Evolutionary conservation across 2,888 invertebrate species (phyloP).

Genomic region (Cryptus armator): DNA sequence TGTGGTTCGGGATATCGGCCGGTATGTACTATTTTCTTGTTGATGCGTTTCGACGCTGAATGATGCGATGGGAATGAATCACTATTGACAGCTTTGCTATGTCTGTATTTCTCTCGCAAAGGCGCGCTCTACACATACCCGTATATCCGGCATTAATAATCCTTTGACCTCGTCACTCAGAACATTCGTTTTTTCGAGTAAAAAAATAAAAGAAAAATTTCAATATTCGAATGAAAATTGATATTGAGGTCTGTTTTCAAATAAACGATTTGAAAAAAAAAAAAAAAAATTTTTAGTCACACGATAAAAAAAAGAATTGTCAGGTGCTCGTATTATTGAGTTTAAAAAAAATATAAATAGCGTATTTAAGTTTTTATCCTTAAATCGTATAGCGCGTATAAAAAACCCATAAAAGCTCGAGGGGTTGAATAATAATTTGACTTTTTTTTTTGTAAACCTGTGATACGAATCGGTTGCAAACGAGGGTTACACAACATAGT

Average conservation of each 20-base stretch:
- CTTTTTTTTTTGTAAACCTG: slow-evolving; percentile 16
- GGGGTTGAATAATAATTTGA: slow-evolving; percentile 14
- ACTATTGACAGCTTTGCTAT: slow-evolving; percentile 45
- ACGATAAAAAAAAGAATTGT: no score
- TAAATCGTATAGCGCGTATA: no score
- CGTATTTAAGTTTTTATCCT: no score
- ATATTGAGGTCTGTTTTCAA: no score
- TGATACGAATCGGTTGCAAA: slow-evolving; percentile 42
- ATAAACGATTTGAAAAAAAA: no score
- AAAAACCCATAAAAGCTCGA: background rate
- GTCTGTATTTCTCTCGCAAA: slow-evolving; percentile 11
- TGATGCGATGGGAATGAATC: slow-evolving; percentile 44
- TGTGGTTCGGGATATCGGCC: slow-evolving; percentile 53
- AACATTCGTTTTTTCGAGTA: background rate
- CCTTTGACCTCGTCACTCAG: background rate
- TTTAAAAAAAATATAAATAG: no score
- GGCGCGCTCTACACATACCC: background rate
- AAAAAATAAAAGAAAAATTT: background rate
- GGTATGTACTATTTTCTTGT: background rate
- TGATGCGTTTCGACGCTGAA: background rate
- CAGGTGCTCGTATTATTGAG: no score
- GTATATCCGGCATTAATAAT: background rate
- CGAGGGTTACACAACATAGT: slow-evolving; percentile 21
- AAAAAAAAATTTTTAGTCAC: no score
- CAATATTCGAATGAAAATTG: no score